Base-by-base conservation (phyloP, 2,797 vertebrate species). In the Tangara arthus region DNA sequence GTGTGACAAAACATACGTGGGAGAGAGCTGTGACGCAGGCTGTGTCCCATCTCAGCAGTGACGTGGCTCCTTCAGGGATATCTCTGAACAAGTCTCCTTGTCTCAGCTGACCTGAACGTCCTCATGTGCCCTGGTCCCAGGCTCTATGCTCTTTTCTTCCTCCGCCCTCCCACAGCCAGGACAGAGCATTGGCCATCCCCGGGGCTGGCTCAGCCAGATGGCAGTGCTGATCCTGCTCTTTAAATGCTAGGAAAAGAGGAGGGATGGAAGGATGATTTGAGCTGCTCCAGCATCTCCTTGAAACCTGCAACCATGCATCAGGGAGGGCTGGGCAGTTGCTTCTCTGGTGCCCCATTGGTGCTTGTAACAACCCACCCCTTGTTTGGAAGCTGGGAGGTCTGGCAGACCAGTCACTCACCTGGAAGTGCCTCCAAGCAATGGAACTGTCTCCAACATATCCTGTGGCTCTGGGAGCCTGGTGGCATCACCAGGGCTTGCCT, bases 351-450 rank as follows among this genome's bases (percentile, higher is more conserved):
- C 47, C 42, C 14, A 46, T 3, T 5, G 2, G 26, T 32, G n/a
- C 42, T 53, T 57, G 63, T 41, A 93, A 47, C 12, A 90, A 34
- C 41, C 15, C 39, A 30, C 2, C 6, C 28, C 11, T 17, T 26
- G 1, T 34, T 78, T 20, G 49, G 72, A 37, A 83, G 57, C 53
- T 64, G 37, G 26, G 28, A 55, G 60, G 80, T 70, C 41, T 53
- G 18, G 17, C 57, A 88, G n/a, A 76, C 9, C 4, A 3, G 35
- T 69, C 70, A 82, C 66, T 4, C 23, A 63, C 47, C 68, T 82
- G 52, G 19, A 68, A 94, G 37, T 41, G 84, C 28, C 53, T 68
- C 8, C 0, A 1, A 39, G 46, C 0, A 0, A 69, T 3, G 42
- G 28, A 35, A 80, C 46, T 20, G 34, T 64, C n/a, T n/a, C 65